phyloP scores from a whole-genome alignment of 2,797 vertebrate species.

The Heliangelus exortis region DNA sequence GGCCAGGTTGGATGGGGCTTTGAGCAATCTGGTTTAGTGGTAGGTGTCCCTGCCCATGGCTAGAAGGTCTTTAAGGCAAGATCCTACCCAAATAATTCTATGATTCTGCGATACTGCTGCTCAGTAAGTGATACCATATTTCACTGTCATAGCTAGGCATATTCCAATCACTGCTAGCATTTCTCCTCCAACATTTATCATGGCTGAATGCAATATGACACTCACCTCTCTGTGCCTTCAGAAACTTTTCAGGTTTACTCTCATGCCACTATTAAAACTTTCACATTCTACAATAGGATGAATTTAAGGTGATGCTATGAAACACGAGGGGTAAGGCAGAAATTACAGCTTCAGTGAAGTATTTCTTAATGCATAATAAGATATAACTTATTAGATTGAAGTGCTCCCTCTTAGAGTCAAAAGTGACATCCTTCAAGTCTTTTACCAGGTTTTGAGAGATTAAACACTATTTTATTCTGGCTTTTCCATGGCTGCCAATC shows the following conservation, averaged over 20 bases:
- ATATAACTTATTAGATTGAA: neutral
- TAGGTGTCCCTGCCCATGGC: too few species aligned
- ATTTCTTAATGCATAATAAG: neutral
- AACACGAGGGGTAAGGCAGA: neutral
- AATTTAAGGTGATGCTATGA: neutral
- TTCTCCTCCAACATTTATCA: neutral
- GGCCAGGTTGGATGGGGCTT: too few species aligned
- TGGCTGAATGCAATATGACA: neutral
- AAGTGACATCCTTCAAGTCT: neutral
- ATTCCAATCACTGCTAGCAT: neutral
- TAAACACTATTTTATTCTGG: neutral
- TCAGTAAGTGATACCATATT: neutral
- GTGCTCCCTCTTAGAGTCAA: neutral
- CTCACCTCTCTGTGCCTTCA: neutral
- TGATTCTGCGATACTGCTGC: neutral
- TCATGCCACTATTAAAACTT: neutral
- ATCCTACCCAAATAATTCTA: too few species aligned
- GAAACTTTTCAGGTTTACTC: neutral
- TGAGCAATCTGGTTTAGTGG: too few species aligned
- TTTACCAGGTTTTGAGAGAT: neutral
- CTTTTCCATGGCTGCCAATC: neutral
- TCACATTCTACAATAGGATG: neutral
- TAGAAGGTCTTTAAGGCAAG: too few species aligned
- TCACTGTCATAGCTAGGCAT: neutral
- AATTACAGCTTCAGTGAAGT: neutral